These are phyloP conservation scores for Sprattus sprattus DNA, from an alignment of 2,113 vertebrate species.

Conservation along the genomic window DNA sequence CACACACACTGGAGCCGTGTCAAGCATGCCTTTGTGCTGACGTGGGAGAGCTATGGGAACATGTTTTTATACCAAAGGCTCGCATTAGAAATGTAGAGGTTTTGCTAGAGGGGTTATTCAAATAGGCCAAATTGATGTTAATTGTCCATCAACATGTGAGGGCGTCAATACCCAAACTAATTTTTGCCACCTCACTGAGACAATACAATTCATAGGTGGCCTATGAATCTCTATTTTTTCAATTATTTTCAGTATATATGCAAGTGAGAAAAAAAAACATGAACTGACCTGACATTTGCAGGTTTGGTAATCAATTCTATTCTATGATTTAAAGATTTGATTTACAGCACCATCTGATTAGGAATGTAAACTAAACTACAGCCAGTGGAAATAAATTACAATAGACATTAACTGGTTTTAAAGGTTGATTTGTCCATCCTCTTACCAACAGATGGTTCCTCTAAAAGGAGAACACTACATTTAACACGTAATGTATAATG, in stretches of 20 bases:
- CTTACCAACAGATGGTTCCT: neutral
- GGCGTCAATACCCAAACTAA: neutral
- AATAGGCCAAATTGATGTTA: conserved; percentile 21
- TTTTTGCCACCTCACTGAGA: neutral
- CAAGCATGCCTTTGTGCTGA: conserved; percentile 70
- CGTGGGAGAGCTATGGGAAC: conserved; percentile 64
- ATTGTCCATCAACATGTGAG: neutral
- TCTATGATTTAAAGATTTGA: neutral
- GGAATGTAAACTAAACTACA: neutral
- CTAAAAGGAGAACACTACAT: neutral
- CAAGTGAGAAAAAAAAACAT: neutral
- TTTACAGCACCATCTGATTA: neutral
- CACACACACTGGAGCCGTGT: conserved; percentile 55
- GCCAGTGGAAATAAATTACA: neutral
- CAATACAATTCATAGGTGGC: neutral
- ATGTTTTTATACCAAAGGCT: conserved; percentile 56
- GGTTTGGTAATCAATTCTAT: no score
- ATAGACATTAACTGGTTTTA: neutral
- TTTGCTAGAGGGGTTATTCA: conserved; percentile 42
- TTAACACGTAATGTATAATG: no score
- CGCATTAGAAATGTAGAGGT: conserved; percentile 41
- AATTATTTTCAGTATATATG: neutral
- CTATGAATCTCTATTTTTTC: neutral
- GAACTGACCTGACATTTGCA: neutral
- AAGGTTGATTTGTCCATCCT: neutral